Conservation (phyloP, 2,888 invertebrate genomes). For the Cybosia mesomella region DNA sequence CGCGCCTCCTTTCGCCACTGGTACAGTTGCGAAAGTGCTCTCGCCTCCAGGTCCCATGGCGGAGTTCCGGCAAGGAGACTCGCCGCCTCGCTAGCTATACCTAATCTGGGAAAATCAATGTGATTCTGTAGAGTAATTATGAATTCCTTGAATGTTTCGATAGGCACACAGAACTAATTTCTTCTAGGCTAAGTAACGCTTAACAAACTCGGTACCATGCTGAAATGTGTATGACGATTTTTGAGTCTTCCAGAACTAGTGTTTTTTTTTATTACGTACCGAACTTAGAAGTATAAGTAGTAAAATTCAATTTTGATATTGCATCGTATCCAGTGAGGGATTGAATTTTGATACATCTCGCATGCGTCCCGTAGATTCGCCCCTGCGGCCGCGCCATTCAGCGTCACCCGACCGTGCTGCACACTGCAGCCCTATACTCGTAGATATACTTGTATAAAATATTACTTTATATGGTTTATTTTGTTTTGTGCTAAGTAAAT, state of each 20-base stretch:
- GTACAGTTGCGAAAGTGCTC: too few relatives aligned
- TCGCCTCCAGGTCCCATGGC: too few relatives aligned
- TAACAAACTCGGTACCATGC: not conserved
- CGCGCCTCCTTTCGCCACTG: too few relatives aligned
- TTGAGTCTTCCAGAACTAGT: not conserved
- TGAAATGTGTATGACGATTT: not conserved
- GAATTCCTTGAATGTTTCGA: too few relatives aligned
- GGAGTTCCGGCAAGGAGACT: too few relatives aligned
- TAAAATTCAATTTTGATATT: slow-evolving; percentile 79
- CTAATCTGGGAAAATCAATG: too few relatives aligned
- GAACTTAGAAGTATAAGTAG: slow-evolving; percentile 44
- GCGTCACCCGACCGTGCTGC: slow-evolving; percentile 65
- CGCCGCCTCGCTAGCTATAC: too few relatives aligned
- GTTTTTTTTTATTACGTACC: slow-evolving; percentile 34
- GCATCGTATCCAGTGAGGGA: slow-evolving; percentile 70
- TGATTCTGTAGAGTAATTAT: too few relatives aligned
- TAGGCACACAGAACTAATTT: not conserved
- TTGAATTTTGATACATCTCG: slow-evolving; percentile 78
- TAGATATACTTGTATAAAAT: slow-evolving; percentile 24
- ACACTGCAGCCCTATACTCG: slow-evolving; percentile 32
- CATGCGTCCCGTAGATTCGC: slow-evolving; percentile 55
- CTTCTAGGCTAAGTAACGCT: not conserved
- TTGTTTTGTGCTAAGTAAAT: not conserved
- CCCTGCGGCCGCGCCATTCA: slow-evolving; percentile 65
- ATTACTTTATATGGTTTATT: slow-evolving; percentile 17